Evolutionary conservation across 2,113 vertebrate genomes (phyloP).

Genomic region (Gnathonemus echidnorhynchus): DNA sequence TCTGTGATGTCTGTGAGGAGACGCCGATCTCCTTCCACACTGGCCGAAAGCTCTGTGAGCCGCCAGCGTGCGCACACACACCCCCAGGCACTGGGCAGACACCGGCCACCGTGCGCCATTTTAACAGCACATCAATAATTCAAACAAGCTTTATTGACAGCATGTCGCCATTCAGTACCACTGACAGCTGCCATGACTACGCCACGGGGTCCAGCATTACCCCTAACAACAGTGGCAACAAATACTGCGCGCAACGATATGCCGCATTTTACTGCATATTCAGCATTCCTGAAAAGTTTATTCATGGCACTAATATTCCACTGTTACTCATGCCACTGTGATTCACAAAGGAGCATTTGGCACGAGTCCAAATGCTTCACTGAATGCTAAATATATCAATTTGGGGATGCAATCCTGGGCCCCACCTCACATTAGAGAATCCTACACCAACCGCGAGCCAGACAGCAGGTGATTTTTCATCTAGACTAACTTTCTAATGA

Average conservation of each 20-base stretch:
- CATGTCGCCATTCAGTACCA: neutral
- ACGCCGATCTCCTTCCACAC: too few species aligned
- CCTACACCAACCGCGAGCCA: neutral
- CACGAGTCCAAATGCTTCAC: neutral
- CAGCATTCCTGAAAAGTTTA: neutral
- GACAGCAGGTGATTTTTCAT: neutral
- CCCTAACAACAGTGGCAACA: neutral
- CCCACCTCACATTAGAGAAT: neutral
- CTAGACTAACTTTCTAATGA: neutral
- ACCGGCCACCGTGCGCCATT: neutral
- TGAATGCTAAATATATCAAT: neutral
- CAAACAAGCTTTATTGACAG: neutral
- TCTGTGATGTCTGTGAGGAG: neutral
- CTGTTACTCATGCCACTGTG: neutral
- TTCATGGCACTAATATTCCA: neutral
- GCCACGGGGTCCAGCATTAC: neutral
- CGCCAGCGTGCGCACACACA: neutral
- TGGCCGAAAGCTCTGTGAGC: too few species aligned
- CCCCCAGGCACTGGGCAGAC: neutral
- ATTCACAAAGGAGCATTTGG: neutral
- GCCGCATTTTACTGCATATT: neutral
- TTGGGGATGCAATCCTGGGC: neutral
- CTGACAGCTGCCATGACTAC: neutral
- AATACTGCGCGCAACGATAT: neutral
- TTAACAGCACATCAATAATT: neutral